These are phyloP conservation scores for Aplochiton taeniatus DNA, from an alignment of 2,797 vertebrate species.

Conservation along the genomic window DNA sequence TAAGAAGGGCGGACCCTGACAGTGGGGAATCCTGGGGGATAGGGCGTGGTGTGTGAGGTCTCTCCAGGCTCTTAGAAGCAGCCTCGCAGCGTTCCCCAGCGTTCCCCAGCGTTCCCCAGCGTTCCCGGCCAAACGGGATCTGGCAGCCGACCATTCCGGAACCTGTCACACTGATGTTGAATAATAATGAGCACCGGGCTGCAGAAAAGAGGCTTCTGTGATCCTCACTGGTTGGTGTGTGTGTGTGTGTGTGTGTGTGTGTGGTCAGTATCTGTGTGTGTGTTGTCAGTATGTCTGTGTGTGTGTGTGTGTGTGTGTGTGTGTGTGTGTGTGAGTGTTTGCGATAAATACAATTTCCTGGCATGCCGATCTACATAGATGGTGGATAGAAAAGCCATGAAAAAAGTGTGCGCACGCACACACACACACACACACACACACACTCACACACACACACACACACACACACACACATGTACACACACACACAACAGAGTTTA, in stretches of 20 bases:
- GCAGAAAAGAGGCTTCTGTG: background rate
- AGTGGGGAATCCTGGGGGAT: too few relatives aligned
- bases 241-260: too few relatives aligned
- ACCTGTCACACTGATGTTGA: background rate
- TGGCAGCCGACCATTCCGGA: background rate
- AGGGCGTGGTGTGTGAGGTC: too few relatives aligned
- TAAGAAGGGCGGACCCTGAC: too few relatives aligned
- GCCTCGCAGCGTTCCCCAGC: background rate
- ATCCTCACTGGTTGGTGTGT: slow-evolving; percentile 9
- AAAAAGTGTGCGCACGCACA: background rate
- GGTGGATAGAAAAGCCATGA: too few relatives aligned
- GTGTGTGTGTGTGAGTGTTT: too few relatives aligned
- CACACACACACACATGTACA: background rate
- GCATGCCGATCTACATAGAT: too few relatives aligned
- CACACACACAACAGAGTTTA: slow-evolving; percentile 24
- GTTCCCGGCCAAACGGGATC: background rate
- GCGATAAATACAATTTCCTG: too few relatives aligned
- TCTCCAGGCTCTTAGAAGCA: background rate
- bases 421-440: slow-evolving; percentile 7
- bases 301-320: too few relatives aligned
- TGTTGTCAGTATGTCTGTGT: too few relatives aligned
- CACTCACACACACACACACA: slow-evolving; percentile 8
- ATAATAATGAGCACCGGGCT: slow-evolving; percentile 26
- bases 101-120: too few relatives aligned
- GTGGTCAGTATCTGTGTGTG: too few relatives aligned